Percentiles rank a stretch among this genome's conserved stretches.
Conservation (phyloP, 1,140 invertebrate genomes). For the Papilio polytes region DNA sequence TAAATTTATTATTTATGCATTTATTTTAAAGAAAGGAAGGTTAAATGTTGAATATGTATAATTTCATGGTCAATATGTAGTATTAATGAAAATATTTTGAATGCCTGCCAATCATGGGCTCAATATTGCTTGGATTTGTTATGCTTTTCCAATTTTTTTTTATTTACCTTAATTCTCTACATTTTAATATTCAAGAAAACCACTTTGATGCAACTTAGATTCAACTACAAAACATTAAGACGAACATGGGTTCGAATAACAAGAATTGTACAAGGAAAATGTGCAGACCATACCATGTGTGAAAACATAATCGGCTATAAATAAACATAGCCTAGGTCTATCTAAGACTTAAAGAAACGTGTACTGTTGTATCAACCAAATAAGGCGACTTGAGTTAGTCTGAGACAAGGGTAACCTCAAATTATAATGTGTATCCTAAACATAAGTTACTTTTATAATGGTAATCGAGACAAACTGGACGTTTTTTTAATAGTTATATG, state of each 20-base stretch:
- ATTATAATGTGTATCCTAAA: not conserved
- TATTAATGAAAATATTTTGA: not conserved
- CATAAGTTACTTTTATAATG: not conserved
- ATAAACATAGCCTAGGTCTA: not conserved
- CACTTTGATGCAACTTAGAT: not conserved
- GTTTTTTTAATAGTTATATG: not conserved
- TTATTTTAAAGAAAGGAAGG: not conserved
- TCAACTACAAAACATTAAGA: not conserved
- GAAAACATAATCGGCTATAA: conserved; percentile 8
- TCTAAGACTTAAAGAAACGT: not conserved
- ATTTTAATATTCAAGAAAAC: too few relatives aligned
- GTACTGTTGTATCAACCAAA: not conserved
- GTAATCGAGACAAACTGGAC: not conserved
- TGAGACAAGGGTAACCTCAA: not conserved
- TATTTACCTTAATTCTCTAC: too few relatives aligned
- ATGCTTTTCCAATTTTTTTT: too few relatives aligned
- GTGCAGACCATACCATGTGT: not conserved
- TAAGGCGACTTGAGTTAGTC: not conserved
- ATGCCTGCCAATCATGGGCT: not conserved
- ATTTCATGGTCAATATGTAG: not conserved
- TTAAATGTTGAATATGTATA: not conserved
- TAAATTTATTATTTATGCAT: not conserved
- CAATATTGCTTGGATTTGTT: too few relatives aligned
- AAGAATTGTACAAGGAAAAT: conserved; percentile 4
- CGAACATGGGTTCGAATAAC: not conserved